phyloP scores from a whole-genome alignment of 2,888 invertebrate species.

The Drosophila pseudotalamancana region DNA sequence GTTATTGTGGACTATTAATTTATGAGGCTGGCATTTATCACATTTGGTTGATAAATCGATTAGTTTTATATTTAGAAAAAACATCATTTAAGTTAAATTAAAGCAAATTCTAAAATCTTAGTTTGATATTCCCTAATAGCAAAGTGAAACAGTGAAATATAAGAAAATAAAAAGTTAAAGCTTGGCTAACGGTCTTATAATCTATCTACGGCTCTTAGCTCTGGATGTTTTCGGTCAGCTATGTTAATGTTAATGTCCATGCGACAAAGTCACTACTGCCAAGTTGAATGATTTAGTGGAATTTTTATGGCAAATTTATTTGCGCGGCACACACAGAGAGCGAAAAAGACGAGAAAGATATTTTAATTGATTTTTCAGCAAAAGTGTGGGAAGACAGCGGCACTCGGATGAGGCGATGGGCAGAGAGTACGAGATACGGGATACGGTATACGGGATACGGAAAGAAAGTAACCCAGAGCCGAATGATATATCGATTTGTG shows the following conservation, averaged over 20 bases:
- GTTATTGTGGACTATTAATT: constrained; percentile 80
- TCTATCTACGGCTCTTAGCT: constrained; percentile 36
- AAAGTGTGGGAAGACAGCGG: constrained; percentile 70
- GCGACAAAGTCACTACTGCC: constrained; percentile 59
- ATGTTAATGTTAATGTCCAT: constrained; percentile 72
- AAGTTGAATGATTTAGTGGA: constrained; percentile 68
- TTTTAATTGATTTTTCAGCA: constrained; percentile 76
- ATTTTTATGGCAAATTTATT: constrained; percentile 78
- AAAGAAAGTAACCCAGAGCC: constrained; percentile 71
- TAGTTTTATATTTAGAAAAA: constrained; percentile 42
- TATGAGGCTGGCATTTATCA: constrained; percentile 82
- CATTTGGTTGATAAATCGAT: constrained; percentile 78
- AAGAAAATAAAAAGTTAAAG: no score
- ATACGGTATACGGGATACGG: no score
- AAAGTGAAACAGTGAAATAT: no score
- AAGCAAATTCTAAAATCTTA: not conserved
- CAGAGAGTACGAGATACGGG: constrained; percentile 1
- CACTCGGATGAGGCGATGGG: not conserved
- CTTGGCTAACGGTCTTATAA: constrained; percentile 46
- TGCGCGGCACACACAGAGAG: constrained; percentile 36
- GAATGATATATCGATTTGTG: constrained; percentile 77
- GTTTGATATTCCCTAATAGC: no score
- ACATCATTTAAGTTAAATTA: constrained; percentile 6
- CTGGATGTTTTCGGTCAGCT: constrained; percentile 37
- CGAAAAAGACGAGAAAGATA: constrained; percentile 58